Conservation (phyloP, 2,113 vertebrate species). For the Condylura cristata region DNA sequence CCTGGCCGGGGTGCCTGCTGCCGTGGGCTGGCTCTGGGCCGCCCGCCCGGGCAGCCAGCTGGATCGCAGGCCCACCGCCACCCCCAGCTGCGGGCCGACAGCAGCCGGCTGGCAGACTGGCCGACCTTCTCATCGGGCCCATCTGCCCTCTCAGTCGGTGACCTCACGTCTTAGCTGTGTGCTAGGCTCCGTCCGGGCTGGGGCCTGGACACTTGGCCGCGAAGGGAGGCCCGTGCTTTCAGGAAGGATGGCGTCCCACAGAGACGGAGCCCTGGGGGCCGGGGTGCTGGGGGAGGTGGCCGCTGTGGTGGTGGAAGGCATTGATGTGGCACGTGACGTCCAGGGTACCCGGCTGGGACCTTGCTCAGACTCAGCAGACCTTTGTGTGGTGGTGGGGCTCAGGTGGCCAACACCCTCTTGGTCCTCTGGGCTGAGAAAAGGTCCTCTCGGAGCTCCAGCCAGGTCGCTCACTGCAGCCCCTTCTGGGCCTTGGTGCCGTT, state of each 20-base stretch:
- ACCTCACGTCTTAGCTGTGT: not conserved
- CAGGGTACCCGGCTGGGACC: not conserved
- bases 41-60: not conserved
- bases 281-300: not conserved
- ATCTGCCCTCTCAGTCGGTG: not conserved
- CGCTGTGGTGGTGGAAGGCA: not conserved
- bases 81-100: not conserved
- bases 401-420: slow-evolving; percentile 41
- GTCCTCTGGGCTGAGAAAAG: not conserved
- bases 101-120: not conserved
- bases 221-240: not conserved
- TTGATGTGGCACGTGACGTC: not conserved
- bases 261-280: not conserved
- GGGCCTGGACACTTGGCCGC: not conserved
- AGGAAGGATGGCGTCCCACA: not conserved
- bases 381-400: slow-evolving; percentile 56
- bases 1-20: not conserved
- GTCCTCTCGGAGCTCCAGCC: not conserved
- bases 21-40: not conserved
- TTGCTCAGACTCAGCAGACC: not conserved
- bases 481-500: not conserved
- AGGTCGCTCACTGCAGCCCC: not conserved
- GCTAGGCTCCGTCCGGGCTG: not conserved
- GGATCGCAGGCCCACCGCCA: not conserved
- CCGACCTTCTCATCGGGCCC: not conserved